These are phyloP conservation scores for Chrysotoxum bicinctum DNA, from an alignment of 2,888 invertebrate species.

Conservation along the genomic window DNA sequence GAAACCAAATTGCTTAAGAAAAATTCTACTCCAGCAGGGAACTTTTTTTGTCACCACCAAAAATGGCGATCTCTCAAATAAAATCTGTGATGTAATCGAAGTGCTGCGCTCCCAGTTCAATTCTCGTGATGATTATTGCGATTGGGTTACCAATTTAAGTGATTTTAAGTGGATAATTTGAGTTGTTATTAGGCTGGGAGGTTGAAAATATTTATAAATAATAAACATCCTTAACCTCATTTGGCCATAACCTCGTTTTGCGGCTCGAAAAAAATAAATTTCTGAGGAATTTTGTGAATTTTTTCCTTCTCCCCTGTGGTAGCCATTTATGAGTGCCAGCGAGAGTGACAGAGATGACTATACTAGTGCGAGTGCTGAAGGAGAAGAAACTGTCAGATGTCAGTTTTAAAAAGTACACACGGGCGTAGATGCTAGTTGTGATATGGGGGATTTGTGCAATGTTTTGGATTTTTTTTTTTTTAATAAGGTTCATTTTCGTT, in stretches of 20 bases:
- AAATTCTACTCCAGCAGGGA: conserved; percentile 27
- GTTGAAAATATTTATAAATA: conserved; percentile 52
- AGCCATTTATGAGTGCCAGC: conserved; percentile 45
- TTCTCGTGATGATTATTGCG: not conserved
- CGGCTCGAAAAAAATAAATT: conserved; percentile 35
- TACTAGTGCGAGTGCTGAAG: not conserved
- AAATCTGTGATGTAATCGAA: conserved; percentile 65
- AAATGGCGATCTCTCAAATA: conserved; percentile 58
- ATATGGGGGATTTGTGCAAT: not conserved
- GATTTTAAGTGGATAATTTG: not conserved
- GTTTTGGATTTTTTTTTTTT: not conserved
- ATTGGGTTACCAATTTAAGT: not conserved
- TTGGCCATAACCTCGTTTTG: conserved; percentile 61
- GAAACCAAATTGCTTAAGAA: not conserved
- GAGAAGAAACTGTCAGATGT: conserved; percentile 1
- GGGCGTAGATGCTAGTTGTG: not conserved
- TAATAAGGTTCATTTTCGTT: no score
- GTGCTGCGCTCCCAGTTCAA: conserved; percentile 18
- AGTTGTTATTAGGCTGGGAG: conserved; percentile 31
- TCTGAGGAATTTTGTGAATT: conserved; percentile 42
- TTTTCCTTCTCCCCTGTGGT: conserved; percentile 22
- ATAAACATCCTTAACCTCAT: conserved; percentile 72
- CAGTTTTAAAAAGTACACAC: conserved; percentile 3
- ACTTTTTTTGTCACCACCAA: conserved; percentile 5
- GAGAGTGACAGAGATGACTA: conserved; percentile 37